Conservation (phyloP, 1,140 invertebrate genomes). For the Brachystomella parvula region DNA sequence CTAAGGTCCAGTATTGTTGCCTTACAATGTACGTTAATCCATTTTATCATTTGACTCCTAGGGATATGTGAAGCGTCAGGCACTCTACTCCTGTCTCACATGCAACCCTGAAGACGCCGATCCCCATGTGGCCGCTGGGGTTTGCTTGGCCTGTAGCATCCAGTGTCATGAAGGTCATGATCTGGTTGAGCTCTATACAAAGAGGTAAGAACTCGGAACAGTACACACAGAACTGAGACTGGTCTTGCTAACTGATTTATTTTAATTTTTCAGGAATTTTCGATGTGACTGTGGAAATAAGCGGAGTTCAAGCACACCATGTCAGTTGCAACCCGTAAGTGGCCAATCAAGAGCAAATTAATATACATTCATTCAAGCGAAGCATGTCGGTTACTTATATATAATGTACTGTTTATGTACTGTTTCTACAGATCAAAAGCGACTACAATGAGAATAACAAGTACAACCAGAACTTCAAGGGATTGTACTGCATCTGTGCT, state of each 20-base stretch:
- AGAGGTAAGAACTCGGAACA: slow-evolving; percentile 52
- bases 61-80: slow-evolving; percentile 89
- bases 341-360: too few relatives aligned
- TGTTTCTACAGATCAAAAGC: slow-evolving; percentile 53
- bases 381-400: background rate
- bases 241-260: background rate
- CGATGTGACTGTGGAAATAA: slow-evolving; percentile 94
- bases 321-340: slow-evolving; percentile 60
- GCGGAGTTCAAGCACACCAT: slow-evolving; percentile 65
- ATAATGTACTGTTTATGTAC: too few relatives aligned
- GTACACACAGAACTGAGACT: background rate
- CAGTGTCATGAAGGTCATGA: slow-evolving; percentile 95
- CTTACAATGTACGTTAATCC: background rate
- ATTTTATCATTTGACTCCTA: slow-evolving; percentile 47
- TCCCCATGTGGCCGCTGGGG: slow-evolving; percentile 60
- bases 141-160: slow-evolving; percentile 91
- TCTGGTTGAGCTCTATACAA: slow-evolving; percentile 93
- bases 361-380: too few relatives aligned
- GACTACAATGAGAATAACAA: slow-evolving; percentile 62
- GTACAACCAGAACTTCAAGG: slow-evolving; percentile 95
- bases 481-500: slow-evolving; percentile 85
- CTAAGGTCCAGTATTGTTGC: background rate
- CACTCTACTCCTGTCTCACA: slow-evolving; percentile 88
- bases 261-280: slow-evolving; percentile 59
- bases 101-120: slow-evolving; percentile 56